Percentiles rank a stretch among this genome's conserved stretches.
Conservation (phyloP, 1,140 invertebrate species). For the Calliphora vicina region DNA sequence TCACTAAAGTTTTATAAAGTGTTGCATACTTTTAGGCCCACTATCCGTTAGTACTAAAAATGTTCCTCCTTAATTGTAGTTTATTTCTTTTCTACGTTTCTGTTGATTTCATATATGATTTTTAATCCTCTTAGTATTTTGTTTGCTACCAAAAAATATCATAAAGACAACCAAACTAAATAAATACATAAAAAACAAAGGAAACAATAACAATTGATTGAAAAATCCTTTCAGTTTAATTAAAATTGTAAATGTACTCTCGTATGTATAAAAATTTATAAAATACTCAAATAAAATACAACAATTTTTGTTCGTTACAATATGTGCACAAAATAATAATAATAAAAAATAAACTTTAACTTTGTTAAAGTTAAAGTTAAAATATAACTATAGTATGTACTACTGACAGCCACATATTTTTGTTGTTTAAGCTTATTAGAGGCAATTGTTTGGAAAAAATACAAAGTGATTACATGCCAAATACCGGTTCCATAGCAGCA, state of each 20-base stretch:
- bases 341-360: not conserved
- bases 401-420: not conserved
- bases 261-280: not conserved
- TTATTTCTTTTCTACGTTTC: not conserved
- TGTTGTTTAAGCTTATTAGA: slow-evolving; percentile 3
- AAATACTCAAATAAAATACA: not conserved
- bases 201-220: slow-evolving; percentile 9
- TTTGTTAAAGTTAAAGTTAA: not conserved
- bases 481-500: not conserved
- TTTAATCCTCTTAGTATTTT: slow-evolving; percentile 7
- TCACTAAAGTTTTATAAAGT: not conserved
- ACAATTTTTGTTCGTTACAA: not conserved
- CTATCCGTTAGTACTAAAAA: not conserved
- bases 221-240: slow-evolving; percentile 17
- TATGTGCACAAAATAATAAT: not conserved
- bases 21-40: not conserved
- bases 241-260: not conserved
- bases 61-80: not conserved
- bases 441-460: slow-evolving; percentile 13
- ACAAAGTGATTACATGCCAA: not conserved
- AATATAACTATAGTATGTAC: too few relatives aligned
- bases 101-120: not conserved
- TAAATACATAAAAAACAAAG: not conserved
- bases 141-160: not conserved
- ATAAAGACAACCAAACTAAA: not conserved